Evolutionary conservation across 30 jellyfish, hydroid and myxozoan species (phyloP).

Genomic region (Aurelia aurita): DNA sequence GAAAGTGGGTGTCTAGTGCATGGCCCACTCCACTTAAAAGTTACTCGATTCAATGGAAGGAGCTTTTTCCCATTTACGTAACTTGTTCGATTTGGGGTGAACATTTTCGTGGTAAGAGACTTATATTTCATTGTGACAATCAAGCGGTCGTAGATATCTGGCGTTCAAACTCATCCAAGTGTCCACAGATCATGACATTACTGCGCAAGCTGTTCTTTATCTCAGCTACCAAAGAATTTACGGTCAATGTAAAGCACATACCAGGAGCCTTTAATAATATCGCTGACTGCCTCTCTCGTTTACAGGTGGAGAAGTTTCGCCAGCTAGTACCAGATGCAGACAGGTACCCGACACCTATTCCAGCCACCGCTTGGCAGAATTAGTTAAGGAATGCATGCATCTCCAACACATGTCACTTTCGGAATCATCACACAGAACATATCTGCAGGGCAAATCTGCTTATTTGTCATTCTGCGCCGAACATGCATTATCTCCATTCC

Average conservation of each 20-base stretch:
- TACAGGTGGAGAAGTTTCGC: neutral
- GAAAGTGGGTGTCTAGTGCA: neutral
- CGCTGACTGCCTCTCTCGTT: neutral
- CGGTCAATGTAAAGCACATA: neutral
- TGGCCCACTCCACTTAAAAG: neutral
- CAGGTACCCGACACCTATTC: too few relatives aligned
- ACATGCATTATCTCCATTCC: neutral
- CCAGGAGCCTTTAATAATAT: neutral
- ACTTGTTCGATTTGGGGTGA: slow-evolving; percentile 5
- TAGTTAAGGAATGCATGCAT: too few relatives aligned
- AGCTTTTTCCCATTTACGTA: slow-evolving; percentile 11
- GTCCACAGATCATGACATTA: neutral
- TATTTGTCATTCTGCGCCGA: neutral
- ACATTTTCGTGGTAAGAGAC: neutral
- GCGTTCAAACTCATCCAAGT: neutral
- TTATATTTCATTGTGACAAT: slow-evolving; percentile 21
- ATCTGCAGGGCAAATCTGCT: neutral
- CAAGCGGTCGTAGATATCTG: slow-evolving; percentile 14
- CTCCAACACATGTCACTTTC: too few relatives aligned
- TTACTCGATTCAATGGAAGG: slow-evolving; percentile 12
- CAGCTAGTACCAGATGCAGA: neutral
- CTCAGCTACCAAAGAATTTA: neutral
- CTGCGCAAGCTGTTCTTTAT: neutral
- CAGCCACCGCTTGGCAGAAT: too few relatives aligned
- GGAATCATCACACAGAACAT: too few relatives aligned